Evolutionary conservation across 2,888 invertebrate species (phyloP).

Genomic region (Diplolepis rosae): DNA sequence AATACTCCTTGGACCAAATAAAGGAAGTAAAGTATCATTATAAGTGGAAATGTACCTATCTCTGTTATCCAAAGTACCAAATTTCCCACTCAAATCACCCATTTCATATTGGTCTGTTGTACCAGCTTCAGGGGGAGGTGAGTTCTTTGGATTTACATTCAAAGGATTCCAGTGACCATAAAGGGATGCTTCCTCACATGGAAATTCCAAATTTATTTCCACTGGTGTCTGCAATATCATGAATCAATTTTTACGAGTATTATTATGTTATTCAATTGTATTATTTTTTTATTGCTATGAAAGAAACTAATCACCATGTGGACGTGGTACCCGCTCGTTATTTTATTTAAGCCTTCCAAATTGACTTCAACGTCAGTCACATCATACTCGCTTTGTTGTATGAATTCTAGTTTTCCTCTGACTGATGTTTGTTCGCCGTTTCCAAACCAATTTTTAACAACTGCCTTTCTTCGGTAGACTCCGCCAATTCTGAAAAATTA

Average conservation of each 20-base stretch:
- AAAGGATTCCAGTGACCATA: slow-evolving; percentile 93
- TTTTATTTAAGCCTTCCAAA: slow-evolving; percentile 80
- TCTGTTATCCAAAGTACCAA: slow-evolving; percentile 83
- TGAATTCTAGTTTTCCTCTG: slow-evolving; percentile 86
- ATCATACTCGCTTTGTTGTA: slow-evolving; percentile 91
- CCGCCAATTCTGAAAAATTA: slow-evolving; percentile 79
- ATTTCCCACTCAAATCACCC: slow-evolving; percentile 91
- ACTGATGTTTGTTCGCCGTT: slow-evolving; percentile 81
- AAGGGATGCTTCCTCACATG: slow-evolving; percentile 88
- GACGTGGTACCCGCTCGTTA: slow-evolving; percentile 85
- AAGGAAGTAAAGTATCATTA: slow-evolving; percentile 87
- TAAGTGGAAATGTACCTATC: slow-evolving; percentile 77
- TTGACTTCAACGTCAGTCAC: slow-evolving; percentile 85
- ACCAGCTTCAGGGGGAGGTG: slow-evolving; percentile 80
- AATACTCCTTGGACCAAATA: slow-evolving; percentile 88
- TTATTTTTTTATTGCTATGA: too few species aligned
- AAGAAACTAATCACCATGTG: slow-evolving; percentile 77
- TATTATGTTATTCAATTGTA: not conserved
- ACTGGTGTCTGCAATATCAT: slow-evolving; percentile 81
- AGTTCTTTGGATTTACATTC: slow-evolving; percentile 79
- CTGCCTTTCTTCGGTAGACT: slow-evolving; percentile 86
- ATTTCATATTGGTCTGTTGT: slow-evolving; percentile 91
- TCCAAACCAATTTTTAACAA: slow-evolving; percentile 91
- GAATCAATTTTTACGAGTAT: not conserved
- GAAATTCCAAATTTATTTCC: slow-evolving; percentile 88